Evolutionary conservation across 2,113 vertebrate genomes (phyloP).

Genomic region (Oenanthe oenanthe): DNA sequence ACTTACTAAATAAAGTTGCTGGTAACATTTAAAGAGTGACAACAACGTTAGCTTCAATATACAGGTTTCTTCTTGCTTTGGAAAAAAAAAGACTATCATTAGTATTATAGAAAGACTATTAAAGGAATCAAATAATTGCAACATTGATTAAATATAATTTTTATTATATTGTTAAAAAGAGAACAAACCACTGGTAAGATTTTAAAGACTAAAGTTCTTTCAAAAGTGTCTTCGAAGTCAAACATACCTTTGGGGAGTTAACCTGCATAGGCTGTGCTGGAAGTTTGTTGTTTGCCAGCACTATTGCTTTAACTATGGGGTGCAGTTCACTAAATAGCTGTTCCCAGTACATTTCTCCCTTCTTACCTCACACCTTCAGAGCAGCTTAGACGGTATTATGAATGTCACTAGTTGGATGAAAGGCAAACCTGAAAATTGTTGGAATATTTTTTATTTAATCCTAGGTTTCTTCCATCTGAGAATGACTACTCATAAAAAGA

Average conservation of each 20-base stretch:
- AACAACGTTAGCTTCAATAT: not conserved
- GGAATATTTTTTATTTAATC: not conserved
- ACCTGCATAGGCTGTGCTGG: not conserved
- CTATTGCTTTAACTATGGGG: not conserved
- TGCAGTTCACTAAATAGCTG: not conserved
- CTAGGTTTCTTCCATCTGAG: not conserved
- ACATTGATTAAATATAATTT: not conserved
- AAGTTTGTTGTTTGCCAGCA: not conserved
- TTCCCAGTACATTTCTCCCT: not conserved
- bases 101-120: not conserved
- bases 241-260: not conserved
- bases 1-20: not conserved
- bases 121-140: not conserved
- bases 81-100: not conserved
- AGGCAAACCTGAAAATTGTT: not conserved
- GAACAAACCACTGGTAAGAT: not conserved
- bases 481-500: not conserved
- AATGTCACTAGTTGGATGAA: not conserved
- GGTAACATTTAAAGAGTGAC: not conserved
- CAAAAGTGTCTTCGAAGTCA: not conserved
- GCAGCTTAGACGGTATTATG: not conserved
- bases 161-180: not conserved
- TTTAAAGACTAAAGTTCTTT: not conserved
- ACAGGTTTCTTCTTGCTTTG: not conserved
- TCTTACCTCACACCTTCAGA: not conserved